Percentiles rank a stretch among this genome's conserved stretches.
These are phyloP conservation scores for Sinhomidia bicolor DNA, from an alignment of 2,888 invertebrate species.

Conservation along the genomic window DNA sequence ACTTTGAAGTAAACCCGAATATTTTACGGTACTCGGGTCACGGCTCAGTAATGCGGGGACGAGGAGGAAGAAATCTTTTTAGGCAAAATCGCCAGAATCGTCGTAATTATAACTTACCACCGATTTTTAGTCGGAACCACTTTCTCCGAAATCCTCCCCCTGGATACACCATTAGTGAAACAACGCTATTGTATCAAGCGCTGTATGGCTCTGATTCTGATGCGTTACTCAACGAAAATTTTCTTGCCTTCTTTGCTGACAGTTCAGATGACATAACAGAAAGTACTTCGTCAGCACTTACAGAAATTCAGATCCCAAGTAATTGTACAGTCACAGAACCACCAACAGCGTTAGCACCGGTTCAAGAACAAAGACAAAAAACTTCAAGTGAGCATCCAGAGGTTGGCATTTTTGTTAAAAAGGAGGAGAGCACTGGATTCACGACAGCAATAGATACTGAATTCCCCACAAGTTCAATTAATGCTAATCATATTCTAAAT, in stretches of 20 bases:
- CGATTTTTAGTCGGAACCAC: conserved; percentile 50
- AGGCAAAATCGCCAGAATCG: not conserved
- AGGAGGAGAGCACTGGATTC: not conserved
- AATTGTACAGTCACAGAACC: not conserved
- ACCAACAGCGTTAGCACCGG: not conserved
- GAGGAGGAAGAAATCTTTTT: conserved; percentile 18
- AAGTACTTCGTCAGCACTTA: not conserved
- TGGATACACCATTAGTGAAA: conserved; percentile 65
- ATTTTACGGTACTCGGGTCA: conserved; percentile 25
- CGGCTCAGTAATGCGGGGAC: not conserved
- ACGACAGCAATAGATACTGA: not conserved
- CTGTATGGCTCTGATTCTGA: conserved; percentile 61
- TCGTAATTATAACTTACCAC: conserved; percentile 35
- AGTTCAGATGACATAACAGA: conserved; percentile 52
- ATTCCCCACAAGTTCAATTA: not conserved
- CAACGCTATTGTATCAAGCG: conserved; percentile 58
- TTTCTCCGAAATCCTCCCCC: conserved; percentile 58
- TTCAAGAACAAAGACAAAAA: not conserved
- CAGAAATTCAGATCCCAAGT: not conserved
- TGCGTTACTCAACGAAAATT: conserved; percentile 49
- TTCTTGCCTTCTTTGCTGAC: conserved; percentile 33
- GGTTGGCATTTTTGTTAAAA: not conserved
- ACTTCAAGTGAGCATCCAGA: not conserved
- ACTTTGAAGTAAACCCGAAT: conserved; percentile 30
- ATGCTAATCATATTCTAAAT: not conserved